Percentiles rank a stretch among this genome's conserved stretches.
phyloP scores from a whole-genome alignment of 2,888 invertebrate species.

The Thysanoteuthis rhombus region DNA sequence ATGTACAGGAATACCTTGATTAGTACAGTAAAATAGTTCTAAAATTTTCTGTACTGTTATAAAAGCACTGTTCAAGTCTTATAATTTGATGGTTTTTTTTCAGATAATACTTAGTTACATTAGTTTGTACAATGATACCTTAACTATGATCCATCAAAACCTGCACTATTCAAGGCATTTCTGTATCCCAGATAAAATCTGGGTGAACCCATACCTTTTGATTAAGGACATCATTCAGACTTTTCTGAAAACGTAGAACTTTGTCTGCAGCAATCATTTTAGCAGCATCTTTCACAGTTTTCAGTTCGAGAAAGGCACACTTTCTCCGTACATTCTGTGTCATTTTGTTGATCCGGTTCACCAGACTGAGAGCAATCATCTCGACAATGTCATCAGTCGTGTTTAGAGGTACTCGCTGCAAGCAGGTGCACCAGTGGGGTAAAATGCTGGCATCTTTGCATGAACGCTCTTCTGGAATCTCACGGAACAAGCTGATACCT shows the following conservation, averaged over 20 bases:
- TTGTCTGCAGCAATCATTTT: conserved; percentile 63
- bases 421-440: conserved; percentile 71
- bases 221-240: conserved; percentile 65
- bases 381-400: conserved; percentile 70
- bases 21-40: no score
- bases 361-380: conserved; percentile 73
- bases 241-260: conserved; percentile 44
- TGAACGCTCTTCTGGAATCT: conserved; percentile 78
- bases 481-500: conserved; percentile 66
- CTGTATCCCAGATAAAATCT: no score
- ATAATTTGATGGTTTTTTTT: no score
- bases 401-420: conserved; percentile 40
- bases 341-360: conserved; percentile 76
- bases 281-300: conserved; percentile 76
- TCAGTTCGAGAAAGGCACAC: conserved; percentile 72
- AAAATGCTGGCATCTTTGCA: conserved; percentile 83
- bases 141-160: no score
- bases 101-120: no score
- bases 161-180: no score
- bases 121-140: no score
- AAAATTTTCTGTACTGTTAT: no score
- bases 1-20: no score
- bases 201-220: conserved; percentile 30
- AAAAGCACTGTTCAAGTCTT: no score
- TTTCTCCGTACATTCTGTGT: conserved; percentile 65